Conservation (phyloP, 23 tunicate genomes). For the Ascidia mentula region DNA sequence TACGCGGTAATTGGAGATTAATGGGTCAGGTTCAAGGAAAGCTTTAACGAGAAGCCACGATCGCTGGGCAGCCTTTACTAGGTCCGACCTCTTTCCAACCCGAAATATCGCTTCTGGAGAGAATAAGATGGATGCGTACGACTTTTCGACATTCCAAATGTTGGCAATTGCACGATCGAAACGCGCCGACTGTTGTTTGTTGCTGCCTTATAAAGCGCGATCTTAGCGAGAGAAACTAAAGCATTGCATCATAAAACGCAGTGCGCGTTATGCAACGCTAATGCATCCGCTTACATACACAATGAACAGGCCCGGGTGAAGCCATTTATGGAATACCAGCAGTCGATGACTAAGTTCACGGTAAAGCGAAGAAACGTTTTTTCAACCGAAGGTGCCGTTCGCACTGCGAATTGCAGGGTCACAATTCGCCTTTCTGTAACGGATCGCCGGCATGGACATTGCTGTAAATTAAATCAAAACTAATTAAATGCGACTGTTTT, state of each 20-base stretch:
- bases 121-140: too few species aligned
- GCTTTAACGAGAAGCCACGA: not conserved
- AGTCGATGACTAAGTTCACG: too few species aligned
- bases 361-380: too few species aligned
- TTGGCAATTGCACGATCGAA: not conserved
- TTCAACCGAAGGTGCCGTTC: too few species aligned
- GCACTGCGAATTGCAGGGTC: too few species aligned
- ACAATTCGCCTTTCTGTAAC: too few species aligned
- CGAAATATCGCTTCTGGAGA: not conserved
- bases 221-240: not conserved
- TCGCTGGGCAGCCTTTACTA: not conserved
- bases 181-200: not conserved
- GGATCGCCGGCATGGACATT: too few species aligned
- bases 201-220: not conserved
- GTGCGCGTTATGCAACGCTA: not conserved
- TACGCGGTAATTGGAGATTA: conserved; percentile 8
- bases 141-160: not conserved
- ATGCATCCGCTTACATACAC: not conserved
- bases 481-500: too few species aligned
- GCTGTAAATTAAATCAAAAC: too few species aligned
- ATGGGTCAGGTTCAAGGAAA: conserved; percentile 9
- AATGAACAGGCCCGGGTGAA: too few species aligned
- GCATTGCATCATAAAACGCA: conserved; percentile 3
- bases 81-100: not conserved
- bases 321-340: too few species aligned